A percentile compares a stretch with the other conserved stretches of the same genome.
These are phyloP conservation scores for Papilio machaon DNA, from an alignment of 1,140 invertebrate species.

Conservation along the genomic window DNA sequence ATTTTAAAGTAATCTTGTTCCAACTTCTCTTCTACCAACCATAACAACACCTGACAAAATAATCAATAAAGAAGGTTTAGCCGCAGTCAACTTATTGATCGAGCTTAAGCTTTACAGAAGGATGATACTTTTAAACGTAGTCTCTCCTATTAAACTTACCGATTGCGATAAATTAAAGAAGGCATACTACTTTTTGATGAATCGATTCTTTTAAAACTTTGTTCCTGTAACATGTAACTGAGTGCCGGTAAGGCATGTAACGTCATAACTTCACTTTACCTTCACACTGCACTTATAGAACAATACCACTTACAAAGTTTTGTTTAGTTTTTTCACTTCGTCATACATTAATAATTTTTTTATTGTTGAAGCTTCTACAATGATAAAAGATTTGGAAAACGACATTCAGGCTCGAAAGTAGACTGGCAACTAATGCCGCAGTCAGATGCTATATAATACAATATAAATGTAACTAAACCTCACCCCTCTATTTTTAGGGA, in stretches of 20 bases:
- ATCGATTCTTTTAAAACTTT: slow-evolving; percentile 74
- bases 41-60: slow-evolving; percentile 18
- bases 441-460: slow-evolving; percentile 57
- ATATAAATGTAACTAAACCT: slow-evolving; percentile 54
- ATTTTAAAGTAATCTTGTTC: not conserved
- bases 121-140: slow-evolving; percentile 39
- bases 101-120: slow-evolving; percentile 39
- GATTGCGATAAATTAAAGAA: slow-evolving; percentile 76
- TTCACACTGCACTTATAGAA: slow-evolving; percentile 62
- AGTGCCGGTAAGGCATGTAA: slow-evolving; percentile 75
- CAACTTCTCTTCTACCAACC: not conserved
- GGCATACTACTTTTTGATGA: slow-evolving; percentile 71
- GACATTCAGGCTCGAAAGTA: slow-evolving; percentile 73
- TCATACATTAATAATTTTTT: slow-evolving; percentile 63
- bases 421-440: slow-evolving; percentile 66
- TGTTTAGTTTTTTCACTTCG: slow-evolving; percentile 64
- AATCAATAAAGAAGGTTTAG: slow-evolving; percentile 30
- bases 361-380: slow-evolving; percentile 54
- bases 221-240: slow-evolving; percentile 75
- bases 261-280: slow-evolving; percentile 77
- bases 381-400: slow-evolving; percentile 53
- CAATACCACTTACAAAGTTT: slow-evolving; percentile 61
- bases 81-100: slow-evolving; percentile 54
- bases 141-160: slow-evolving; percentile 62
- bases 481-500: slow-evolving; percentile 62